Evolutionary conservation across 2,113 vertebrate genomes (phyloP).

Genomic region (Hemiscyllium ocellatum): DNA sequence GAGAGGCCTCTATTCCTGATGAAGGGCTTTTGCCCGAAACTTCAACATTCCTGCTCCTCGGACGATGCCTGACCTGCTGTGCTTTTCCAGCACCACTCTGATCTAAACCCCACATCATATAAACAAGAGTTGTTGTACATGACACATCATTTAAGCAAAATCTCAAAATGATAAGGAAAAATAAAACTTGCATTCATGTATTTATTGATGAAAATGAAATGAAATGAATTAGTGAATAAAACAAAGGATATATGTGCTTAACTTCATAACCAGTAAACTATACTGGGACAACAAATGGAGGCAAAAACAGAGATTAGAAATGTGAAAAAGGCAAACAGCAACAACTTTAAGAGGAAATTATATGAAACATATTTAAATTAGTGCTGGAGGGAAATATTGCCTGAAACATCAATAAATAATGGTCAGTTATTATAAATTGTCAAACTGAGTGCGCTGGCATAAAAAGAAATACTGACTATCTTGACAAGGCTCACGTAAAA

Average conservation of each 20-base stretch:
- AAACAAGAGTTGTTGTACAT: not conserved
- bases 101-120: not conserved
- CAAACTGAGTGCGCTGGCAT: not conserved
- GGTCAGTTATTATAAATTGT: not conserved
- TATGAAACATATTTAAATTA: not conserved
- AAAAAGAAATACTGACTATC: not conserved
- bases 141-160: not conserved
- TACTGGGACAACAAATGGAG: not conserved
- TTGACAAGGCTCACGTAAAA: not conserved
- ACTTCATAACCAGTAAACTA: not conserved
- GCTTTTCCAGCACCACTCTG: too few relatives aligned
- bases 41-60: too few relatives aligned
- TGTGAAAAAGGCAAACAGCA: not conserved
- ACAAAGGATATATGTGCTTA: not conserved
- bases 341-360: not conserved
- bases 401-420: not conserved
- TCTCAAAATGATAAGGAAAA: not conserved
- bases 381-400: not conserved
- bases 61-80: too few relatives aligned
- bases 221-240: not conserved
- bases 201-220: not conserved
- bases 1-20: too few relatives aligned
- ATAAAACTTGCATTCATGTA: too few relatives aligned
- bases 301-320: not conserved
- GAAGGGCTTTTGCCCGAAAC: too few relatives aligned